Evolutionary conservation across 2,113 vertebrate genomes (phyloP).

Genomic region (Onychostruthus taczanowskii): DNA sequence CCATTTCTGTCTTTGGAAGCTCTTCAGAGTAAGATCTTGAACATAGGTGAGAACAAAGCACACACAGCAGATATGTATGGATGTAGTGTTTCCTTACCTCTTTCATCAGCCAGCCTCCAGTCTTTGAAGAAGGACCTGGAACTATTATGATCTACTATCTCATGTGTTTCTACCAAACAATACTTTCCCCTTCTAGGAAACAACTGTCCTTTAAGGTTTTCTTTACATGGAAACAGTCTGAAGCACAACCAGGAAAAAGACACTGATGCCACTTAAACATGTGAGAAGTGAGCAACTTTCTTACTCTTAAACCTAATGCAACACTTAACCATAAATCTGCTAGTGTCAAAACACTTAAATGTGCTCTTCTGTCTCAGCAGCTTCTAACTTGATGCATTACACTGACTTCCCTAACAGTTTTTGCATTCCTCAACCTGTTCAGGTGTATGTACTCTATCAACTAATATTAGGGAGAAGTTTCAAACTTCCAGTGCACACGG

Average conservation of each 20-base stretch:
- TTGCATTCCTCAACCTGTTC: neutral
- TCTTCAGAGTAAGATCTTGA: constrained; percentile 79
- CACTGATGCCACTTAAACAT: neutral
- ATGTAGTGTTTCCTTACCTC: neutral
- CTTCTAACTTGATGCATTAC: neutral
- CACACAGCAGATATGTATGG: fast-evolving
- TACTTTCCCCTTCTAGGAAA: neutral
- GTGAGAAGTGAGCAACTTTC: neutral
- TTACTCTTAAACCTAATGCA: neutral
- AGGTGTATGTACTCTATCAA: neutral
- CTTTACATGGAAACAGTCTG: neutral
- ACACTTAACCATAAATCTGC: neutral
- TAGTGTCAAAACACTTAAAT: neutral
- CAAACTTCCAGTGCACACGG: neutral
- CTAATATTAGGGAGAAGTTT: neutral
- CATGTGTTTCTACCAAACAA: neutral
- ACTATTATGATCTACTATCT: neutral
- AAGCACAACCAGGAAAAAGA: neutral
- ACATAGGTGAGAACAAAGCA: constrained; percentile 78
- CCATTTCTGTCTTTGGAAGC: constrained; percentile 79
- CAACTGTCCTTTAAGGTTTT: neutral
- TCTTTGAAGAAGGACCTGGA: neutral
- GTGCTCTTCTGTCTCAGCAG: neutral
- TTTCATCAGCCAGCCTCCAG: neutral
- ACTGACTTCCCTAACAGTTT: neutral